Evolutionary conservation across 2,888 invertebrate species (phyloP), one percentile per base, ranked within the genome.

Genomic region (Anorthoa munda): DNA sequence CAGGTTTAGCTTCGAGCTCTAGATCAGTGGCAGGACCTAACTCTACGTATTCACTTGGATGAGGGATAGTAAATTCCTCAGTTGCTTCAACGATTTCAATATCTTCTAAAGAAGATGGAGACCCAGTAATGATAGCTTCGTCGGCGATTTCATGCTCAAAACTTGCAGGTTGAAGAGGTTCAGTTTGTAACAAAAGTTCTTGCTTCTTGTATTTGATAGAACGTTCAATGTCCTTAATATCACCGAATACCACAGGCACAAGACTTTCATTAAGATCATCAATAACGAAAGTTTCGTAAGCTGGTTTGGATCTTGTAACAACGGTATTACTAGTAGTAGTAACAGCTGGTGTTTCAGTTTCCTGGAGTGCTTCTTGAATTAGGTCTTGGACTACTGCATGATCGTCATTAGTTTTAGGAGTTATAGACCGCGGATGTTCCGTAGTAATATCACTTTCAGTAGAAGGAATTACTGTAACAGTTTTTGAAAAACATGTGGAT

Each of bases 231-330:
- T 90, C 85, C 53, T 88, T 86, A 15, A 90, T 80, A 63, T 92
- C 88, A 74, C 92, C 93, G 75, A 94, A 95, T 73, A 94, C 92
- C 56, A 93, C 75, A 75, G 93, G 90, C 53, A 94, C 90, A 80
- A 93, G 88, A 31, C 91, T 91, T 39, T 92, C 86, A 76, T 91
- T 84, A 3, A 90, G 76, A 51, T 92, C 92, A 69, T 91, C 90
- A 64, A 90, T 89, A 74, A 90, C 85, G 53, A 89, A 87, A 53
- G 77, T 81, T 78, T 85, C 83, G 72, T 77, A 74, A 60, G 53
- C 56, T 66, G 71, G 64, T 74, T 73, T 69, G 12, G 46, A 46
- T 66, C 59, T 74, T 21, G 58, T 76, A 39, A 53, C n/a, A 48
- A 78, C 21, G 13, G 23, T 39, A 4, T 59, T 53, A 7, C 55